Evolutionary conservation across 2,113 vertebrate genomes (phyloP).

Genomic region (Phaethon lepturus): DNA sequence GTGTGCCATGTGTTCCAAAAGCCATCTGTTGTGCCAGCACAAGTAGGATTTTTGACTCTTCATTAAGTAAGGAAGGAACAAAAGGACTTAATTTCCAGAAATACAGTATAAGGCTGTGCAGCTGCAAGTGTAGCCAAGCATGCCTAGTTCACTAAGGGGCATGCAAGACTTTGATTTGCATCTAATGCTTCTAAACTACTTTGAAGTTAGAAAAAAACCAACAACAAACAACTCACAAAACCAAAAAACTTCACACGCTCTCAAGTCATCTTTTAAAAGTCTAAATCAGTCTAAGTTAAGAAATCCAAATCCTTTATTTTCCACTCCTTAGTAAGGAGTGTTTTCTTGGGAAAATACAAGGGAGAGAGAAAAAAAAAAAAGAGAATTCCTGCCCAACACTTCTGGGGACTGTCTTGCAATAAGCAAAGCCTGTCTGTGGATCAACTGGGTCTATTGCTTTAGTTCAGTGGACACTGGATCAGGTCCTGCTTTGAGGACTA

Average conservation of each 20-base stretch:
- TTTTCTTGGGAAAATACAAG: background rate
- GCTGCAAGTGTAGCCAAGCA: background rate
- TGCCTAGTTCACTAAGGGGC: background rate
- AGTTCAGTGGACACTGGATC: background rate
- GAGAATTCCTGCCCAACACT: background rate
- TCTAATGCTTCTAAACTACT: background rate
- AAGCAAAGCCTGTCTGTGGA: background rate
- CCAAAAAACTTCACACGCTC: background rate
- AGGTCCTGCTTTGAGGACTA: background rate
- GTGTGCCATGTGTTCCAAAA: background rate
- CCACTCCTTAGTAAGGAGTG: background rate
- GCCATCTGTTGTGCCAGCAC: background rate
- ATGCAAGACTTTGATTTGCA: background rate
- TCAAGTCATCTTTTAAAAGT: background rate
- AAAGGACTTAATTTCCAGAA: conserved; percentile 1
- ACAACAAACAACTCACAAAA: background rate
- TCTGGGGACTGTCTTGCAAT: background rate
- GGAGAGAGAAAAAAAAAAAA: background rate
- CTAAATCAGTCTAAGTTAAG: background rate
- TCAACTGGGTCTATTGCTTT: rapidly evolving
- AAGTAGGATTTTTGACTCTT: conserved; percentile 38
- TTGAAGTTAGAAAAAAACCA: background rate
- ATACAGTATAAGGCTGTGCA: background rate
- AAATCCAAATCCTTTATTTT: background rate
- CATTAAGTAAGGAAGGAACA: background rate